Base-by-base conservation (phyloP, 2,797 vertebrate species). In the Megalops cyprinoides region DNA sequence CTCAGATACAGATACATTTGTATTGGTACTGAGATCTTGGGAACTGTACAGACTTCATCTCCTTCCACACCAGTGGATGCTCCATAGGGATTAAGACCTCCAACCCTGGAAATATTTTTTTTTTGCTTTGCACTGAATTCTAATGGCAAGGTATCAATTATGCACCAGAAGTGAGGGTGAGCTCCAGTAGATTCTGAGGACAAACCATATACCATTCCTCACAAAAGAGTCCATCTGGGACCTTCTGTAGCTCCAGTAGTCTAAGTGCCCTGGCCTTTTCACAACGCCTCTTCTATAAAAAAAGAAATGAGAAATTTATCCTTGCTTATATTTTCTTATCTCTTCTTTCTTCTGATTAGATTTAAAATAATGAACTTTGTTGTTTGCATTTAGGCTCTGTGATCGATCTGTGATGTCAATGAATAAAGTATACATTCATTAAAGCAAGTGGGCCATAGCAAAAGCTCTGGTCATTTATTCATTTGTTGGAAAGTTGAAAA, bases 61-160 rank as follows among this genome's bases (percentile, higher is more conserved):
- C 44, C 44, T 74, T 48, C 71, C 39, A 15, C 2, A 74, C 42
- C 44, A 48, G n/a, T 39, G 42, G 34, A 74, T 3, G n/a, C 46
- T 23, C 44, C 69, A 74, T 39, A 0, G 23, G 71, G 39, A 74
- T 34, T 69, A 20, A 69, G 65, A 69, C 44, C 23, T 46, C n/a
- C 10, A 3, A n/a, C 69, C 10, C 69, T 10, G 20, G 42, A 71
- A 46, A 74, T n/a, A 4, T n/a, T 74, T 48, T 73, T 71, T 15
- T 74, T 8, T 42, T n/a, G n/a, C 39, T 71, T 74, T 74, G 15
- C 42, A 46, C 14, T 74, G 44, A 46, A 48, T 46, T 34, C 23
- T 74, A 48, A 74, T 74, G 44, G 46, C 39, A 74, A 74, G 69
- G 25, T 23, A 74, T 46, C 39, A 74, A 74, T 48, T 74, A 74